Evolutionary conservation across 2,113 vertebrate species (phyloP), one percentile per base, ranked within the genome.

Genomic region (Campylorhamphus procurvoides): DNA sequence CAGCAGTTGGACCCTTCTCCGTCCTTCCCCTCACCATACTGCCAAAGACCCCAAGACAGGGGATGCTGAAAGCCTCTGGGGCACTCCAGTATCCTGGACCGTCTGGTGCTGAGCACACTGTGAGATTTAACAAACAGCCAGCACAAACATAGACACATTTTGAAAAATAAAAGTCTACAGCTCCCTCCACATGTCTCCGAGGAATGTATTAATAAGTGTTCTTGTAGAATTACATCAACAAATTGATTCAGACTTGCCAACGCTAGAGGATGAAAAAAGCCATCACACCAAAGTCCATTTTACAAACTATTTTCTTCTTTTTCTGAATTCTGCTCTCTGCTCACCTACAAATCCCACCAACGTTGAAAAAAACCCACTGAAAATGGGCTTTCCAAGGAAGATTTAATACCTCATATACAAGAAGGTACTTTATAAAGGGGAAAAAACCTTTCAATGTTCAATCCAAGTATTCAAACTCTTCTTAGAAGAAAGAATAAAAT

Each of bases 211-310:
- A 77, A 6, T 56, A 71, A 71, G 8, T 40, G 20, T 75, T 68
- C 68, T 85, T 75, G 76, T 64, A 93, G 83, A 89, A 89, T 79
- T 46, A 80, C 73, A 33, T 80, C 42, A 96, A 77, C 7, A 75
- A 90, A 79, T 87, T 89, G 69, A 92, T 94, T 49, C 69, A 60
- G 90, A 72, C 91, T 87, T 89, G 29, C 64, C 68, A 80, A 42
- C n/a, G 64, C 69, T 82, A 50, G 67, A 84, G 50, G 82, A 88
- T 68, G 46, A 77, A 66, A 76, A 84, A 80, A 80, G 33, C 33
- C 55, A 42, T 53, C 10, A 14, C 28, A 42, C 7, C 14, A 14
- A 85, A 68, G 59, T 31, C 18, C 18, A 25, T 62, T 72, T 66
- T 62, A 53, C 14, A 87, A 44, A 2, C 3, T 13, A 15, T 50